A percentile compares a stretch with the other conserved stretches of the same genome.
Evolutionary conservation across 2,797 vertebrate genomes (phyloP).

Genomic region (Brachymystax lenok): DNA sequence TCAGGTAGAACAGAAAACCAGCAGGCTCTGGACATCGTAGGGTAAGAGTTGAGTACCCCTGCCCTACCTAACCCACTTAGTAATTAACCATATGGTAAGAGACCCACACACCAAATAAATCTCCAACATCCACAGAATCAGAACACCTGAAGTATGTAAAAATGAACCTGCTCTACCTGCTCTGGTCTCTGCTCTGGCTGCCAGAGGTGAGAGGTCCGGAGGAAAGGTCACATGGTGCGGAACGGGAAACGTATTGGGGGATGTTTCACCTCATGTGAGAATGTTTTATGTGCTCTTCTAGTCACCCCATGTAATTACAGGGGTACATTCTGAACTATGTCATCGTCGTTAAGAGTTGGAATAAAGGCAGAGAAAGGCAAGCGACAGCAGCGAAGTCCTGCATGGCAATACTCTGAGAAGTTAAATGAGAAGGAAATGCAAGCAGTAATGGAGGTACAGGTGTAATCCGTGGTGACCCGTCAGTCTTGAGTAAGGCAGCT

Average conservation of each 20-base stretch:
- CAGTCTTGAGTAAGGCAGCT: no score
- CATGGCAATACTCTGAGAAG: no score
- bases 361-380: no score
- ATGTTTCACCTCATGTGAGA: constrained; percentile 27
- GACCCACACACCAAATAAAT: neutral
- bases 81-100: constrained; percentile 53
- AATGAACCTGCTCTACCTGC: constrained; percentile 55
- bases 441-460: no score
- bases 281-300: constrained; percentile 1
- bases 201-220: constrained; percentile 43
- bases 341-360: no score
- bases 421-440: no score
- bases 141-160: neutral
- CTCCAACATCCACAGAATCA: constrained; percentile 2
- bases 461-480: no score
- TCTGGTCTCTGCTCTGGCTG: constrained; percentile 43
- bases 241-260: constrained; percentile 14
- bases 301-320: constrained; percentile 45
- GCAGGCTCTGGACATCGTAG: no score
- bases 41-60: no score
- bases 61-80: constrained; percentile 22
- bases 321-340: constrained; percentile 18
- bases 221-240: constrained; percentile 29
- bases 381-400: no score
- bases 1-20: no score